Evolutionary conservation across 2,888 invertebrate genomes (phyloP), one percentile per base, ranked within the genome.

Genomic region (Cepaea hortensis): DNA sequence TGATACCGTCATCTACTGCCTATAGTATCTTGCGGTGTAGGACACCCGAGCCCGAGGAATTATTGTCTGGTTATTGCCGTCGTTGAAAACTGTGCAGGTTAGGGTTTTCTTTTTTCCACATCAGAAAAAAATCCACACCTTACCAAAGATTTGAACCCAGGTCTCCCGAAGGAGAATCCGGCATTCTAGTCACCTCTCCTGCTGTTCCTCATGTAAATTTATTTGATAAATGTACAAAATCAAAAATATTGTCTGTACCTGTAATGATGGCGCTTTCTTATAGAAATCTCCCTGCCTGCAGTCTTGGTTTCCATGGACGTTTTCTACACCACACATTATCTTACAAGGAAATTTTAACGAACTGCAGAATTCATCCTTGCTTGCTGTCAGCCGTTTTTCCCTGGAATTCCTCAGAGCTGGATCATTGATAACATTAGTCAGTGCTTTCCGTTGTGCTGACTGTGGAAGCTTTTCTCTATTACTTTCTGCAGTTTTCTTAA

Each of bases 361-460:
- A 23, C 35, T 73, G 18, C 35, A 20, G 7, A n/a, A n/a, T 62
- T 18, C 55, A 35, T 80, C 73, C 35, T 81, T 81, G 46, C 35
- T 7, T 50, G 73, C 9, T 62, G n/a, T 62, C n/a, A 48, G 55
- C 48, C 61, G 20, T 55, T 85, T 85, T 55, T 70, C 80, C 20
- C 46, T 18, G 55, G 11, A 7, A 13, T n/a, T 23, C 55, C 80
- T 79, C 3, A 50, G 70, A 70, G 81, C 13, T 46, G 81, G 46
- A 23, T 81, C 81, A 73, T 81, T 35, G 81, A 91, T 91, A 13
- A 91, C 90, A 86, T 89, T 90, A 61, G 89, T 85, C 6, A 91
- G 86, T 4, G 91, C 91, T 83, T 90, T 90, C 55, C 91, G 90
- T 13, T 91, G 90, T 11, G 89, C 89, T 20, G 65, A 86, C 46